Evolutionary conservation across 2,888 invertebrate genomes (phyloP), one percentile per base, ranked within the genome.

Genomic region (Patella depressa): DNA sequence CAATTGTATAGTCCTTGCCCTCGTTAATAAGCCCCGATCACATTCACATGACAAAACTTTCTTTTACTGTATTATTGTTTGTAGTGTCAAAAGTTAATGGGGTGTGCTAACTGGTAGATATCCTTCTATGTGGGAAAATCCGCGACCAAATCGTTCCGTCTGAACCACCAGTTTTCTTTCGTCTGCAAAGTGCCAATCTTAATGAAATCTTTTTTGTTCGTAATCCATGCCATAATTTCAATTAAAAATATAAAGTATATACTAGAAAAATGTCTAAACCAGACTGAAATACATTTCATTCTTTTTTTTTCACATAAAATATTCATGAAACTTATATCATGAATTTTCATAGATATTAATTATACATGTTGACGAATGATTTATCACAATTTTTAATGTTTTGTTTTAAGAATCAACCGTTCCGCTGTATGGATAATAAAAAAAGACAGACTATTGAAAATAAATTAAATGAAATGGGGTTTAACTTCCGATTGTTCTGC

Each of bases 21-120:
- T 65, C 65, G 65, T 65, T 65, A 65, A 65, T 65, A 65, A 65
- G 65, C 65, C 65, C 65, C 65, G 65, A 65, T 65, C 65, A 65
- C 65, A 65, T 65, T 24, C 19, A 24, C 3, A 65, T 65, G 65
- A 65, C 65, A 65, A 65, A 65, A 65, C 65, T 65, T 65, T 65
- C 65, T 65, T 65, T 65, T 24, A 24, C 65, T 65, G 19, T 65
- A 65, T 65, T 65, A 65, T 65, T 65, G 65, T 65, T 65, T 65
- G 65, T 19, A 65, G 65, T 65, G 65, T 65, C 65, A 65, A 65
- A 65, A 65, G 65, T 65, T 65, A 65, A 65, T 65, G 65, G 65
- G 12, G 19, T 65, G 65, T 65, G 65, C 65, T 65, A 65, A 65
- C 65, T 65, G 65, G 65, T 65, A 65, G 65, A 65, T 65, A 65